Conservation (phyloP, 2,888 invertebrate species). For the Phengaris arion region DNA sequence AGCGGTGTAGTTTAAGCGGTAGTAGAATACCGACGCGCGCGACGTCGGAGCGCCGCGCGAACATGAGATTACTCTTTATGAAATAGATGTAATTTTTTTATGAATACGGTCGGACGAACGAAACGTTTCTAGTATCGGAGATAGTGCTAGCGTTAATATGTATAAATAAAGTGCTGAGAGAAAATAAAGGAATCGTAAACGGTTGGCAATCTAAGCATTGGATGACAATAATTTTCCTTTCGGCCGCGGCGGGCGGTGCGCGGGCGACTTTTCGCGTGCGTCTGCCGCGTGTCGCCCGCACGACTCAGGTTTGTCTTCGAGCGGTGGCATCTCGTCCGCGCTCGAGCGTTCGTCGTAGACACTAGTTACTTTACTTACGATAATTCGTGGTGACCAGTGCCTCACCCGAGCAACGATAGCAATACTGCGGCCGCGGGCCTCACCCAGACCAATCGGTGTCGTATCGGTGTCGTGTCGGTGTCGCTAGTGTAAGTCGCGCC, state of each 20-base stretch:
- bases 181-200: constrained; percentile 58
- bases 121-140: constrained; percentile 42
- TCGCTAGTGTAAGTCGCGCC: constrained; percentile 47
- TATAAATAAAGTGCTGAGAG: constrained; percentile 67
- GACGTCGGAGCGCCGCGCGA: constrained; percentile 42
- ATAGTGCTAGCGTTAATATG: constrained; percentile 59
- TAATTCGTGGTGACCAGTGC: constrained; percentile 33
- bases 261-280: constrained; percentile 42
- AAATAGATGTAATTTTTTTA: constrained; percentile 60
- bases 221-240: constrained; percentile 78
- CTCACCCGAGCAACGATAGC: constrained; percentile 52
- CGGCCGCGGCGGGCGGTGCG: constrained; percentile 53
- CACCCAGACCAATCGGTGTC: constrained; percentile 73
- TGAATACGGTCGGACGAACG: constrained; percentile 52
- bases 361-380: constrained; percentile 6
- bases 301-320: neutral
- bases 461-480: constrained; percentile 60
- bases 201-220: constrained; percentile 72
- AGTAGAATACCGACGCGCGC: constrained; percentile 32
- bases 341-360: constrained; percentile 18
- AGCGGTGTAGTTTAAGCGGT: constrained; percentile 6
- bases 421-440: constrained; percentile 64
- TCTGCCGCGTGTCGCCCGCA: constrained; percentile 43
- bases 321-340: neutral
- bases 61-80: constrained; percentile 54